Percentiles rank a stretch among this genome's conserved stretches.
These are phyloP conservation scores for Byasa hedistus DNA, from an alignment of 2,888 invertebrate genomes.

Conservation along the genomic window DNA sequence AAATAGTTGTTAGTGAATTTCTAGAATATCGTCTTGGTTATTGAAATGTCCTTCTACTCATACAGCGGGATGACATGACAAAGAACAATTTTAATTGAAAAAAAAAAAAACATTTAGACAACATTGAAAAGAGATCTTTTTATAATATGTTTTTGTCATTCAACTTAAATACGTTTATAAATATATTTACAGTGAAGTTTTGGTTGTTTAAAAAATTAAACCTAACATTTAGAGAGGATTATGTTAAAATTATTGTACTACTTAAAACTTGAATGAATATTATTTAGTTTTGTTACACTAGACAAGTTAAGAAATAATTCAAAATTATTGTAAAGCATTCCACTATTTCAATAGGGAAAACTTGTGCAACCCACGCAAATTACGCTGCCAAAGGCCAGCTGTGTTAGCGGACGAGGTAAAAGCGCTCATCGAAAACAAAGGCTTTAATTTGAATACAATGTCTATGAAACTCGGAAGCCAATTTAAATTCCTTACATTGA, in stretches of 20 bases:
- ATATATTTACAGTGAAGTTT: too few relatives aligned
- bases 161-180: too few relatives aligned
- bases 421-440: conserved; percentile 20
- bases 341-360: not conserved
- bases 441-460: conserved; percentile 28
- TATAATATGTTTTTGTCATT: too few relatives aligned
- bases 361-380: not conserved
- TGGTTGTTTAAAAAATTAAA: too few relatives aligned
- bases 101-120: too few relatives aligned
- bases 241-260: not conserved
- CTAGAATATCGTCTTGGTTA: conserved; percentile 1
- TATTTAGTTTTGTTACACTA: not conserved
- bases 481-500: conserved; percentile 14
- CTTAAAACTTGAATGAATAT: not conserved
- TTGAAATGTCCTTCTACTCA: not conserved
- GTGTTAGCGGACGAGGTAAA: conserved; percentile 18
- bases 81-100: too few relatives aligned
- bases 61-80: not conserved
- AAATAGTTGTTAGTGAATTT: conserved; percentile 35
- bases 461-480: conserved; percentile 16
- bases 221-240: too few relatives aligned
- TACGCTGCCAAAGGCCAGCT: conserved; percentile 10
- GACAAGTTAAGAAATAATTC: not conserved
- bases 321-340: not conserved
- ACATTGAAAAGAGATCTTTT: too few relatives aligned